Base-by-base conservation (phyloP, 1,140 invertebrate genomes). In the Cotesia chilonis region DNA sequence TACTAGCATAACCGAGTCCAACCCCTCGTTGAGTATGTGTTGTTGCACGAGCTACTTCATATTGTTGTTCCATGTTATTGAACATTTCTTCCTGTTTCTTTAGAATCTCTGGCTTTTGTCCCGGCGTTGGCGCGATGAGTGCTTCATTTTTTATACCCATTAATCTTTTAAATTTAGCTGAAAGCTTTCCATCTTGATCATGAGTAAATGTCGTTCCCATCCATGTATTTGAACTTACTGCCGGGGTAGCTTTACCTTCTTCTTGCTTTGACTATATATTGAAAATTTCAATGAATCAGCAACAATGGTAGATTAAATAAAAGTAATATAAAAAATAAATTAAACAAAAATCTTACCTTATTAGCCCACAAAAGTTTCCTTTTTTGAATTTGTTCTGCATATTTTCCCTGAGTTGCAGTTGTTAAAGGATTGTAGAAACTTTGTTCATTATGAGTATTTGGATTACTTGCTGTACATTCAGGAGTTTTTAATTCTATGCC, bases 1-100 rank as follows among this genome's bases (percentile, higher is more conserved):
- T 80, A 4, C 86, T 88, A 20, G 88, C 86, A 78, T 92, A 98
- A 17, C 96, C 96, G 5, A 98, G 88, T 0, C 96, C 96, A 1
- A 98, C 92, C 4, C 96, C 96, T 52, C 96, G 88, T 88, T 97
- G 96, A 1, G 96, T 97, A 84, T 98, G 96, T 0, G 96, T 98
- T 9, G 95, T 94, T 70, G 95, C 94, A 61, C 96, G 87, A 2
- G 96, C 96, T 60, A 96, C 94, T 86, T 97, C 95, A 82, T 98
- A 98, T 82, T 98, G 96, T 75, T 95, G 92, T 80, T 98, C 96
- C 90, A 98, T 93, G 52, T 93, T 92, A 67, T 91, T 90, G 83
- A 98, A 98, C 87, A 98, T 91, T 85, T 97, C 95, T 80, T 96
- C 93, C 79, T 97, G 95, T 79, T 95, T 95, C 77, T 93, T 92